These are phyloP conservation scores for Anabas testudineus DNA, from an alignment of 2,797 vertebrate species.

Conservation along the genomic window DNA sequence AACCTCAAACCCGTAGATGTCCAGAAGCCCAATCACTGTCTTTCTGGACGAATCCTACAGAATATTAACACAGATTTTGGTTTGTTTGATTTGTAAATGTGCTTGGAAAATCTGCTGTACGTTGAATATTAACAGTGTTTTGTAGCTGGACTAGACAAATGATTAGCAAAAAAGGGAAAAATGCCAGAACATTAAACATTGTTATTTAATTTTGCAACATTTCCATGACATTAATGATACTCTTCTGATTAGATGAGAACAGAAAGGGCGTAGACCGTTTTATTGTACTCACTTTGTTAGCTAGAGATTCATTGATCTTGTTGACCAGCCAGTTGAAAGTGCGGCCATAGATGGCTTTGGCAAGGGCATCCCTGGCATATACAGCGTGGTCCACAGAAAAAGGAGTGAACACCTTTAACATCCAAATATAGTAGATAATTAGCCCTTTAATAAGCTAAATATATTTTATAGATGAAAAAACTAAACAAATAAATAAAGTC, in stretches of 20 bases:
- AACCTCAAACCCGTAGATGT: conserved; percentile 98
- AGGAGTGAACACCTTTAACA: conserved; percentile 89
- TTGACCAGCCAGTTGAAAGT: conserved; percentile 96
- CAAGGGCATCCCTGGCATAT: conserved; percentile 91
- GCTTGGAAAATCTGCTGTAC: background rate
- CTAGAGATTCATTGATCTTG: conserved; percentile 92
- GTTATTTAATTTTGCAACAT: background rate
- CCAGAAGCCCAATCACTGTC: conserved; percentile 93
- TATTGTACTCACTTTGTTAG: conserved; percentile 86
- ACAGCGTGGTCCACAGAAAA: conserved; percentile 90
- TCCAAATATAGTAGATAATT: conserved; percentile 7
- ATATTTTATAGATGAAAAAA: background rate
- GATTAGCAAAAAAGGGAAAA: background rate
- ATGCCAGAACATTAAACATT: background rate
- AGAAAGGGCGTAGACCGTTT: conserved; percentile 3
- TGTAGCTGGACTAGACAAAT: background rate
- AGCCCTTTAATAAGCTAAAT: background rate
- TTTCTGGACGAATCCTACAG: conserved; percentile 90
- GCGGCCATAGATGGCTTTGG: conserved; percentile 93
- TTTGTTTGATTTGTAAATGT: too few species aligned
- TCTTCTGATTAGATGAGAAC: background rate
- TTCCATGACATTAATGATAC: background rate
- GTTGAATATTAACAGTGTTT: background rate
- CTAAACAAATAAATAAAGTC: conserved; percentile 17
- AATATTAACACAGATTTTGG: conserved; percentile 17